Evolutionary conservation across 1,140 invertebrate species (phyloP).

Genomic region (Dolichoris vasculosae): DNA sequence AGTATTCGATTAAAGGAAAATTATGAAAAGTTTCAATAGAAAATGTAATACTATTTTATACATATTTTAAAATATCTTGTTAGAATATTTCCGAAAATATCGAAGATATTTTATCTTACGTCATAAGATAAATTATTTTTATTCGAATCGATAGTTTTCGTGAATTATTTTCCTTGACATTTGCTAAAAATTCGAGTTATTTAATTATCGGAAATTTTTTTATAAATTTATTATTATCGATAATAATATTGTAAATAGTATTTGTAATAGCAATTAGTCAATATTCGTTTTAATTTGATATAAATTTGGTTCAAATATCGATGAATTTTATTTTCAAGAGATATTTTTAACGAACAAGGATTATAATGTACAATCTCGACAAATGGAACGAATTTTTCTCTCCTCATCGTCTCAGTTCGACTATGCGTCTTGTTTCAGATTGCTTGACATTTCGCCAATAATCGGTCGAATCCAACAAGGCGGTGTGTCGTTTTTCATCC

Average conservation of each 20-base stretch:
- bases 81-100: neutral
- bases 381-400: neutral
- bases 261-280: too few relatives aligned
- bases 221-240: neutral
- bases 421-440: neutral
- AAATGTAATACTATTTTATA: neutral
- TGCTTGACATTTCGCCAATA: slow-evolving; percentile 22
- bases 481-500: neutral
- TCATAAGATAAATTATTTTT: too few relatives aligned
- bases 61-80: neutral
- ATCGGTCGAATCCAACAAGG: neutral
- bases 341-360: neutral
- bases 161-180: neutral
- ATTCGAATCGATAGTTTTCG: neutral
- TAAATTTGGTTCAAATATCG: neutral
- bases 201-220: neutral
- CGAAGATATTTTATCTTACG: too few relatives aligned
- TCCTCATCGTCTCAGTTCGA: neutral
- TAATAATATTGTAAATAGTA: too few relatives aligned
- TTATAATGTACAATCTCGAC: neutral
- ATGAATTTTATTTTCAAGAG: neutral
- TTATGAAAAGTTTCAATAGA: too few relatives aligned
- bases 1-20: too few relatives aligned
- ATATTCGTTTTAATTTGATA: neutral
- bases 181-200: neutral